Conservation (phyloP, 1,140 invertebrate genomes). For the Caerostris darwini region DNA sequence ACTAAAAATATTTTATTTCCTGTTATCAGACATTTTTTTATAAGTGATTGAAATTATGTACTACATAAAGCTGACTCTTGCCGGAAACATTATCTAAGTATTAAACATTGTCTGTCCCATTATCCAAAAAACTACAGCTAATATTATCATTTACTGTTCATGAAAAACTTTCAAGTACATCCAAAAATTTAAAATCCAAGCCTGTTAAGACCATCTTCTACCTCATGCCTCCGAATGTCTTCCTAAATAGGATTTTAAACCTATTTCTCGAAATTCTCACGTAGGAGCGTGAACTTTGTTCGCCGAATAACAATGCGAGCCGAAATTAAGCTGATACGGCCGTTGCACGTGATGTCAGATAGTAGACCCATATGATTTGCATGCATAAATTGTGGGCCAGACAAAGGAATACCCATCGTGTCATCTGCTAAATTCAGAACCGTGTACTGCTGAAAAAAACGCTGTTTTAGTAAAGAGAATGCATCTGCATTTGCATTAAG, state of each 20-base stretch:
- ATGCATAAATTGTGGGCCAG: not conserved
- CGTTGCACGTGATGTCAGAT: not conserved
- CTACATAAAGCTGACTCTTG: too few relatives aligned
- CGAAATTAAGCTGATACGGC: conserved; percentile 49
- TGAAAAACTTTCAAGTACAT: too few relatives aligned
- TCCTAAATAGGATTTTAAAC: conserved; percentile 35
- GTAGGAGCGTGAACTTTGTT: not conserved
- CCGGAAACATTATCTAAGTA: too few relatives aligned
- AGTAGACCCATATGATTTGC: not conserved
- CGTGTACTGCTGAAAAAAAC: too few relatives aligned
- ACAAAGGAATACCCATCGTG: not conserved
- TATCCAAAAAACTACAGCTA: too few relatives aligned
- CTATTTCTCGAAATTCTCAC: conserved; percentile 52
- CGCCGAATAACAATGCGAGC: conserved; percentile 19
- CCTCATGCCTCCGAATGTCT: not conserved
- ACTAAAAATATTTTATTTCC: too few relatives aligned
- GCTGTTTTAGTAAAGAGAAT: too few relatives aligned
- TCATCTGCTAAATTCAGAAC: not conserved
- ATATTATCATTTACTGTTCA: too few relatives aligned
- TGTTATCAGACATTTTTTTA: too few relatives aligned
- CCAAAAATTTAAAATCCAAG: not conserved
- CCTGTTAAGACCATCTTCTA: not conserved
- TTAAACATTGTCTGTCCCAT: too few relatives aligned
- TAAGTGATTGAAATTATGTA: too few relatives aligned
- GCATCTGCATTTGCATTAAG: too few relatives aligned